These are phyloP conservation scores for Entosphenus tridentatus DNA, from an alignment of 2,113 vertebrate species.

Conservation along the genomic window DNA sequence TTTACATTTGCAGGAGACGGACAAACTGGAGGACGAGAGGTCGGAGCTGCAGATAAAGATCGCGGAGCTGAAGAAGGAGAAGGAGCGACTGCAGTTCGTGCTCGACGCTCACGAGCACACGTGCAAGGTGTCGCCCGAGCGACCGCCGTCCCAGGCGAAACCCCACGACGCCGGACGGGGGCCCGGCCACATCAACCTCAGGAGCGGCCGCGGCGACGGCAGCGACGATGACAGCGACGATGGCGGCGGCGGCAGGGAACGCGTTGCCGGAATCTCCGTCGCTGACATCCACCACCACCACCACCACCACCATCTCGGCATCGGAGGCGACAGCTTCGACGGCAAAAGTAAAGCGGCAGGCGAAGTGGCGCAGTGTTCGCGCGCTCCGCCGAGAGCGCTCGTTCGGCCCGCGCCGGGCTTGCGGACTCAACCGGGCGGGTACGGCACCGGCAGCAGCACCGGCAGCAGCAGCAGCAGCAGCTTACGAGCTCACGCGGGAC, in stretches of 20 bases:
- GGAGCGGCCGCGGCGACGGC: conserved; percentile 22
- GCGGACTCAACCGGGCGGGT: too few relatives aligned
- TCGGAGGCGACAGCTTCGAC: too few relatives aligned
- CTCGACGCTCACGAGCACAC: conserved; percentile 76
- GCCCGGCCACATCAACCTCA: conserved; percentile 24
- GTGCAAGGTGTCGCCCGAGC: conserved; percentile 68
- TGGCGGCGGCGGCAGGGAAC: conserved; percentile 37
- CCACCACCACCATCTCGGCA: too few relatives aligned
- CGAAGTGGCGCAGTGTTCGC: too few relatives aligned
- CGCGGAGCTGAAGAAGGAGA: conserved; percentile 76
- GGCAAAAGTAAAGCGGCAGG: too few relatives aligned
- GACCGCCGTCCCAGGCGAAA: conserved; percentile 22
- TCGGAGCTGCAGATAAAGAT: conserved; percentile 89
- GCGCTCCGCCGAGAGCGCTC: too few relatives aligned
- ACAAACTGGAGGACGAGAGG: conserved; percentile 88
- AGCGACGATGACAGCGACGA: conserved; percentile 65
- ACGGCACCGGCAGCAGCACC: too few relatives aligned
- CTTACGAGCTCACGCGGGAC: too few relatives aligned
- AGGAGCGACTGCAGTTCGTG: conserved; percentile 97
- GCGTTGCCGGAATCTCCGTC: conserved; percentile 26
- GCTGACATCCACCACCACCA: too few relatives aligned
- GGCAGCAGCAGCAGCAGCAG: too few relatives aligned
- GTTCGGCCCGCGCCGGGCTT: too few relatives aligned
- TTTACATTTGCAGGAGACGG: conserved; percentile 45
- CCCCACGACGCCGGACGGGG: conserved; percentile 40